Base-by-base conservation (phyloP, 2,888 invertebrate genomes). In the Heliconius cydno region DNA sequence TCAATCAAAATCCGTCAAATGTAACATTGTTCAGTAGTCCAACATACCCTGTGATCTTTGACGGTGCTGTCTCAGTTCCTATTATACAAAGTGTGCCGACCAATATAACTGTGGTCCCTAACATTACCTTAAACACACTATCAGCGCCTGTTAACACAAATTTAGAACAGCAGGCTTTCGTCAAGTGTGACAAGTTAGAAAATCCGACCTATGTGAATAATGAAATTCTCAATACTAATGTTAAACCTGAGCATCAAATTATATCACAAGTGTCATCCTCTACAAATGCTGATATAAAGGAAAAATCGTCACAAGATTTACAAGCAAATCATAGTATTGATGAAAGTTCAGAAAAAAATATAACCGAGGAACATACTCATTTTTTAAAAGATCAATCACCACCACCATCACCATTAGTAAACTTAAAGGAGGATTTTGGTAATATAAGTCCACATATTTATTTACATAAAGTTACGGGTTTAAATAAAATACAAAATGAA, bases 11-110 rank as follows among this genome's bases (percentile, higher is more conserved):
- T 65, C 82, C 85, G 57, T 87, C 88, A 19, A 90, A 88, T 81
- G 84, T 90, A 80, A 84, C 88, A 25, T 79, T 91, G 46, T 89
- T 89, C 83, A 87, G 91, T 83, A 85, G 89, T 4, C 88, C 89
- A 1, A 88, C 87, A 80, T 90, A 85, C 72, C 88, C 91, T 3
- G 74, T 88, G 34, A 86, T 91, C 30, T 87, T 91, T 82, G 89
- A 88, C 52, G 90, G 86, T 81, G 84, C 89, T 65, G 84, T 86
- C 25, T 84, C 86, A 65, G 71, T 83, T 13, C 85, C 87, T 70
- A 79, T 46, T 7, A 84, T 80, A 72, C 82, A 81, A 63, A 79
- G 82, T 34, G 52, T 84, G 22, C 72, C 80, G 25, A 80, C 81
- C 68, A 76, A 76, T 25, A 75, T 68, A 30, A 72, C 81, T 57